These are phyloP conservation scores for Phalacrocorax brasilianus DNA, from an alignment of 2,113 vertebrate genomes.

Conservation along the genomic window DNA sequence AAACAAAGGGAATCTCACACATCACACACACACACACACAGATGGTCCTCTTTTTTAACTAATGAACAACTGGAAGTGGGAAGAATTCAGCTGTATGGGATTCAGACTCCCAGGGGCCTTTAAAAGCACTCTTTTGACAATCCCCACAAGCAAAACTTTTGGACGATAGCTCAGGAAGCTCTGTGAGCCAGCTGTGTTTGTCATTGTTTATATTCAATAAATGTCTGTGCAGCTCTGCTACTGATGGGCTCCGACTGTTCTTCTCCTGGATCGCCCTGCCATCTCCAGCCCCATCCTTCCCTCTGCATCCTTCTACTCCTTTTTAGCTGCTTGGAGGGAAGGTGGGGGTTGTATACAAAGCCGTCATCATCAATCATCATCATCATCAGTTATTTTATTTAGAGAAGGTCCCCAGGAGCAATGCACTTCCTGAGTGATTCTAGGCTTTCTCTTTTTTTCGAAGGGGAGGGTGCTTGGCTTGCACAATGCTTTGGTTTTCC, in stretches of 20 bases:
- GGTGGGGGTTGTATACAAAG: background rate
- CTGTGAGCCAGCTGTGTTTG: conserved; percentile 65
- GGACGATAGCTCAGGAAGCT: conserved; percentile 64
- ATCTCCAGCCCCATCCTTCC: background rate
- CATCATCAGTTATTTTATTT: background rate
- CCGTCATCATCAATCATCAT: background rate
- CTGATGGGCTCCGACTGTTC: conserved; percentile 42
- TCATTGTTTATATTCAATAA: conserved; percentile 73
- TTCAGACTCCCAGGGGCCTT: background rate
- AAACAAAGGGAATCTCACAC: background rate
- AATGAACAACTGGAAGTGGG: background rate
- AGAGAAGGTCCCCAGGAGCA: background rate
- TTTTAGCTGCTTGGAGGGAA: background rate
- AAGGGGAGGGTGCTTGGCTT: background rate
- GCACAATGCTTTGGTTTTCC: background rate
- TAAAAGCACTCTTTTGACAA: conserved; percentile 34
- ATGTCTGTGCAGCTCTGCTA: conserved; percentile 72
- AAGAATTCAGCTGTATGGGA: background rate
- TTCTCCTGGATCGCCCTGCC: background rate
- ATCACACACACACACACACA: background rate
- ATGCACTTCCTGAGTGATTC: background rate
- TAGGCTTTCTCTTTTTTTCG: background rate
- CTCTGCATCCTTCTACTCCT: background rate
- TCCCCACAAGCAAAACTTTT: conserved; percentile 13
- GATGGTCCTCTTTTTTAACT: background rate